These are phyloP conservation scores for Actinernus sp. DNA, from an alignment of 92 coral and sea anemone genomes.

Conservation along the genomic window DNA sequence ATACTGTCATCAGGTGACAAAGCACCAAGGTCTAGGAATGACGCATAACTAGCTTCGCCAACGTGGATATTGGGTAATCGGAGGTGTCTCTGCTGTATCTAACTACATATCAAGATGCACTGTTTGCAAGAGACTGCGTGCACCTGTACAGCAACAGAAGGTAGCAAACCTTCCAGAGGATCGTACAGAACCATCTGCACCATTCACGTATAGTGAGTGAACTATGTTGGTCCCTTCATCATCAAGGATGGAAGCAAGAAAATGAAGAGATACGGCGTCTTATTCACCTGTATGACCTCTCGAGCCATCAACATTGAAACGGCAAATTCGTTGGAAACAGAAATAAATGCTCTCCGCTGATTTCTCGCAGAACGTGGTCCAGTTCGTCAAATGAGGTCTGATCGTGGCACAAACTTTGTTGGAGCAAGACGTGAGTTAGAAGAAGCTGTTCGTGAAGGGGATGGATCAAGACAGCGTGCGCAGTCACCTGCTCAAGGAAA, in stretches of 20 bases:
- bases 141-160: slow-evolving; percentile 42
- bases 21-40: slow-evolving; percentile 67
- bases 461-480: slow-evolving; percentile 21
- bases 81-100: slow-evolving; percentile 43
- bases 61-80: slow-evolving; percentile 60
- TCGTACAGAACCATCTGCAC: slow-evolving; percentile 46
- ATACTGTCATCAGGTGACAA: slow-evolving; percentile 30
- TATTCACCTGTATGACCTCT: slow-evolving; percentile 54
- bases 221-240: slow-evolving; percentile 39
- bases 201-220: slow-evolving; percentile 43
- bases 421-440: slow-evolving; percentile 31
- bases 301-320: slow-evolving; percentile 50
- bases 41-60: slow-evolving; percentile 62
- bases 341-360: slow-evolving; percentile 55
- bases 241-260: slow-evolving; percentile 48
- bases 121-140: slow-evolving; percentile 32
- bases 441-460: no score
- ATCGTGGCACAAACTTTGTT: slow-evolving; percentile 49
- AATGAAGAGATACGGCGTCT: slow-evolving; percentile 41
- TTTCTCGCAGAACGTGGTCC: slow-evolving; percentile 59
- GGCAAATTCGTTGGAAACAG: slow-evolving; percentile 32
- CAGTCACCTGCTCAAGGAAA: slow-evolving; percentile 25
- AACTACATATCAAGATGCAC: slow-evolving; percentile 20
- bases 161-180: slow-evolving; percentile 37
- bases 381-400: slow-evolving; percentile 47